phyloP scores from a whole-genome alignment of 2,888 invertebrate species.

The Aquatica leii region DNA sequence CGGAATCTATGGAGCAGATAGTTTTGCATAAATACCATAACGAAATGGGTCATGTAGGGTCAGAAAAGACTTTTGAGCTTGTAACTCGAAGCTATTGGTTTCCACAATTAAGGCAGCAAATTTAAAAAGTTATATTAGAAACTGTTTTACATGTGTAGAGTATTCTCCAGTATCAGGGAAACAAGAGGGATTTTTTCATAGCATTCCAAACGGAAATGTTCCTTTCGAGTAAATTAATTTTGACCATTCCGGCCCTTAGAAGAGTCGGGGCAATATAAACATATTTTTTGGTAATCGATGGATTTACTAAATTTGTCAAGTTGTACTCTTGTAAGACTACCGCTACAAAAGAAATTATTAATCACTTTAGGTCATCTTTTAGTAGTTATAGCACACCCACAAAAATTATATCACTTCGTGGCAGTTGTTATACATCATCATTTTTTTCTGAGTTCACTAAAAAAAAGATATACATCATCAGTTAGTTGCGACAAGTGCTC shows the following conservation, averaged over 20 bases:
- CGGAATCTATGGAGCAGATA: conserved; percentile 39
- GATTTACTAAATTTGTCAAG: too few relatives aligned
- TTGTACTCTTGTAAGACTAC: too few relatives aligned
- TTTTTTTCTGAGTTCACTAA: conserved; percentile 43
- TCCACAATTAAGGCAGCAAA: conserved; percentile 1
- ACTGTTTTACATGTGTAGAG: conserved; percentile 17
- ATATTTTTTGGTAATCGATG: too few relatives aligned
- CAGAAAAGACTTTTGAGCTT: neutral
- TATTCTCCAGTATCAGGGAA: neutral
- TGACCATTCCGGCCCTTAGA: conserved; percentile 15
- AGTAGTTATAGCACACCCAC: too few relatives aligned
- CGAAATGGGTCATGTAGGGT: conserved; percentile 47
- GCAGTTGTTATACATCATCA: too few relatives aligned
- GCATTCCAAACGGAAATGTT: conserved; percentile 5
- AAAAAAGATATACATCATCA: conserved; percentile 41
- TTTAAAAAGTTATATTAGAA: conserved; percentile 1
- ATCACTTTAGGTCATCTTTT: conserved; percentile 9
- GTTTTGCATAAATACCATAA: conserved; percentile 45
- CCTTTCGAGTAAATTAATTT: conserved; percentile 1
- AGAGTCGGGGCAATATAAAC: too few relatives aligned
- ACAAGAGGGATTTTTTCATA: conserved; percentile 11
- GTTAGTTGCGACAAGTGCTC: conserved; percentile 44
- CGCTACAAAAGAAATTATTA: conserved; percentile 8
- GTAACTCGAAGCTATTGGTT: conserved; percentile 18
- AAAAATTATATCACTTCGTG: conserved; percentile 45